Evolutionary conservation across 2,888 invertebrate species (phyloP), one percentile per base, ranked within the genome.

Genomic region (Agrotis clavis): DNA sequence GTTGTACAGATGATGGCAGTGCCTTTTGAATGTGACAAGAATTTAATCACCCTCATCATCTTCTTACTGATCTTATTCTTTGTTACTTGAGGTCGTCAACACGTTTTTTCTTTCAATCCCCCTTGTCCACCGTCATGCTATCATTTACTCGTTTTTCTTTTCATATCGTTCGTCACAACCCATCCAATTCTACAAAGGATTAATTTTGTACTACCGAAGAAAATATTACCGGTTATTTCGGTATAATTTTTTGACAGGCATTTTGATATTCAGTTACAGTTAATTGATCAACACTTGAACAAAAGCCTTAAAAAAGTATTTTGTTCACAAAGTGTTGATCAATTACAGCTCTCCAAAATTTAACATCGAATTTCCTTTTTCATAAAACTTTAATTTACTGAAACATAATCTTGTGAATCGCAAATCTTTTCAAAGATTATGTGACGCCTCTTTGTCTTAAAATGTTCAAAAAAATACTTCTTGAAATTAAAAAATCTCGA

Each of bases 201-300:
- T 35, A 35, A 18, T 41, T 48, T 48, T 3, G 5, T 41, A 48
- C 11, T 47, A 45, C 19, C 16, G 6, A 25, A 2, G 14, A 4
- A 21, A 47, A 48, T 13, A 11, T 11, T 51, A 4, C 35, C 16
- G 18, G 41, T 50, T 56, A 50, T 54, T 75, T 25, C 11, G 1
- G 41, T 72, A 51, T 56, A 21, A 64, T 64, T 56, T 64, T 50
- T 56, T 41, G 18, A 50, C 54, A 74, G 41, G 0, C 21, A 60
- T 51, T 21, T 54, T 57, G 53, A 57, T 66, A 59, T 77, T 77
- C 16, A 64, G 25, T 77, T 71, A 64, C 50, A 67, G 45, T 21
- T 73, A 56, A 79, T 65, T 74, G 63, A 61, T 61, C 56, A 77
- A 67, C 51, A 64, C 9, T 77, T 51, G 45, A 70, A 62, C 25